Evolutionary conservation across 2,888 invertebrate species (phyloP).

Genomic region (Frankliniella intonsa): DNA sequence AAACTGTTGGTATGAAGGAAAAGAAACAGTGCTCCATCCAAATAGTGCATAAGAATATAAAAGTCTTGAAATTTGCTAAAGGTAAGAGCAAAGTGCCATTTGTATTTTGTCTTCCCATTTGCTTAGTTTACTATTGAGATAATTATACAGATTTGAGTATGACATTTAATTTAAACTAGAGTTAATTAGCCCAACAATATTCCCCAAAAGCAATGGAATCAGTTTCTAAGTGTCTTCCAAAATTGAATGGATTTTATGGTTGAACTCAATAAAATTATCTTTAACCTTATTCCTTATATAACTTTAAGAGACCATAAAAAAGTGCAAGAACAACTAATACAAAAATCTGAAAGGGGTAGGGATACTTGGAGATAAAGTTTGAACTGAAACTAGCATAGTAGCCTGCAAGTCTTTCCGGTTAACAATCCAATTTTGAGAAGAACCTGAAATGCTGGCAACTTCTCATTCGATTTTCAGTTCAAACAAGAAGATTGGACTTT

Average conservation of each 20-base stretch:
- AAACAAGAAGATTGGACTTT: not conserved
- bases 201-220: too few relatives aligned
- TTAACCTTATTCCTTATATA: not conserved
- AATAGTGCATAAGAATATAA: not conserved
- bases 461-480: not conserved
- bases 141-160: too few relatives aligned
- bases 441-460: not conserved
- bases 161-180: too few relatives aligned
- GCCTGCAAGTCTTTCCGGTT: too few relatives aligned
- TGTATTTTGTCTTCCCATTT: too few relatives aligned
- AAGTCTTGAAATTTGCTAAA: not conserved
- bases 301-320: not conserved
- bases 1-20: not conserved
- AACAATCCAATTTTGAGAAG: not conserved
- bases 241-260: not conserved
- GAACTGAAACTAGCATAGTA: not conserved
- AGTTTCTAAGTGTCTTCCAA: conserved; percentile 8
- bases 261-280: conserved; percentile 3
- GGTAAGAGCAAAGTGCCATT: too few relatives aligned
- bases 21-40: not conserved
- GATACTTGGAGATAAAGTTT: not conserved
- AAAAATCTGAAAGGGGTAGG: conserved; percentile 2
- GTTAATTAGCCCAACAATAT: too few relatives aligned
- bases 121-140: too few relatives aligned
- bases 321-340: not conserved